Conservation (phyloP, 1,140 invertebrate species). For the Varroa destructor region DNA sequence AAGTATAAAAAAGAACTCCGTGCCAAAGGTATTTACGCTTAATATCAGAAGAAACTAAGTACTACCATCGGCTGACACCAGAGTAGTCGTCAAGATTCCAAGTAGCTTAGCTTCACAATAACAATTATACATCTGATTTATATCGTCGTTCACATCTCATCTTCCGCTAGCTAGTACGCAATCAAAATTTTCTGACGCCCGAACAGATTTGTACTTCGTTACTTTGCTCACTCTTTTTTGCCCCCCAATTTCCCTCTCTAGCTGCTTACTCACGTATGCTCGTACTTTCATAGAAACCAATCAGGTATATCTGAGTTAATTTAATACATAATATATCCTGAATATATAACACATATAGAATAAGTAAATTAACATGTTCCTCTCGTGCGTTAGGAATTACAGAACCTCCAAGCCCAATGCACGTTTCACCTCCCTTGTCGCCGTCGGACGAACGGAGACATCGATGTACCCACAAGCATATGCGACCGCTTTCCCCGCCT, state of each 20-base stretch:
- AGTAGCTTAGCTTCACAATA: too few species aligned
- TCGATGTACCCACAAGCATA: slow-evolving; percentile 24
- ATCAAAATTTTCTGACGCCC: background rate
- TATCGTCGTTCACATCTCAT: too few species aligned
- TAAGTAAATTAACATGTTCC: too few species aligned
- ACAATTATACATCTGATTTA: too few species aligned
- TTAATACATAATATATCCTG: too few species aligned
- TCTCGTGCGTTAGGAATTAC: background rate
- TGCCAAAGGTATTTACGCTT: slow-evolving; percentile 31
- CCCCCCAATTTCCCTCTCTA: too few species aligned
- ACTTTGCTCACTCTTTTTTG: background rate
- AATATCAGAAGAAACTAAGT: slow-evolving; percentile 11
- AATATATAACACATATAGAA: too few species aligned
- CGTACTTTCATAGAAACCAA: too few species aligned
- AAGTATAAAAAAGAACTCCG: slow-evolving; percentile 50
- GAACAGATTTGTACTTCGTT: background rate
- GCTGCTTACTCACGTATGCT: too few species aligned
- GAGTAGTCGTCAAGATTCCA: too few species aligned
- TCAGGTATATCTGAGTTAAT: too few species aligned
- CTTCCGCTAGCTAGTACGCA: background rate
- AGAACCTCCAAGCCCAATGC: slow-evolving; percentile 13
- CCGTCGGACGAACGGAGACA: slow-evolving; percentile 27
- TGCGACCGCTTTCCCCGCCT: background rate
- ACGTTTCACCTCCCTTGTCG: slow-evolving; percentile 4
- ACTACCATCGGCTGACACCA: too few species aligned